Conservation (phyloP, 2,888 invertebrate species). For the Drosophila neonasuta region DNA sequence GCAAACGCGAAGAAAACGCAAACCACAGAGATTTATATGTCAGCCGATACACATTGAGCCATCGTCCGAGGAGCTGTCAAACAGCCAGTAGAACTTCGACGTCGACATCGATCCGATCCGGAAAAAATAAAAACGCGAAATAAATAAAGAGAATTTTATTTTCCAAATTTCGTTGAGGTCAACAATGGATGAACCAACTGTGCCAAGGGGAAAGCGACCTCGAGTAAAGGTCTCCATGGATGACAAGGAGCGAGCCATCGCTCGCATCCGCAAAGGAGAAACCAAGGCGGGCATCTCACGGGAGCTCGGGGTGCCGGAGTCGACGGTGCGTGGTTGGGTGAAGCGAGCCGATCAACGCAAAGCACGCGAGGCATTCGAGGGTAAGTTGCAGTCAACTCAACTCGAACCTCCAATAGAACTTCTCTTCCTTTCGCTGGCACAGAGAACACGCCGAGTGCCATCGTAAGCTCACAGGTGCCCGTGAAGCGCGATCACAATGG, state of each 20-base stretch:
- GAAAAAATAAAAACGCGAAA: conserved; percentile 36
- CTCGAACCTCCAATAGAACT: not conserved
- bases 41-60: conserved; percentile 38
- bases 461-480: conserved; percentile 17
- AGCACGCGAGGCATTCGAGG: conserved; percentile 39
- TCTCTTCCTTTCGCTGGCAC: not conserved
- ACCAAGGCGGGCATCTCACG: conserved; percentile 69
- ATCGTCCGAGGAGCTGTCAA: conserved; percentile 48
- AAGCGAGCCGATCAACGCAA: conserved; percentile 65
- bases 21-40: conserved; percentile 68
- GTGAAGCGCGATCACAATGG: conserved; percentile 53
- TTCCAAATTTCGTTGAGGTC: not conserved
- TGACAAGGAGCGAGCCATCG: conserved; percentile 65
- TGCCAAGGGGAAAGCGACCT: conserved; percentile 64
- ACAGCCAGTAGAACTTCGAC: conserved; percentile 5
- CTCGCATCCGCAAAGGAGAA: conserved; percentile 66
- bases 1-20: conserved; percentile 51
- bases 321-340: conserved; percentile 69
- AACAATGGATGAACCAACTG: conserved; percentile 47
- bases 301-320: conserved; percentile 69
- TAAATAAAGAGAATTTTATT: not conserved
- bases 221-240: conserved; percentile 63
- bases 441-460: not conserved
- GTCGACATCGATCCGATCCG: not conserved
- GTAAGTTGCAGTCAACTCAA: conserved; percentile 37